Evolutionary conservation across 2,113 vertebrate species (phyloP), one percentile per base, ranked within the genome.

Genomic region (Spheniscus mendiculus): DNA sequence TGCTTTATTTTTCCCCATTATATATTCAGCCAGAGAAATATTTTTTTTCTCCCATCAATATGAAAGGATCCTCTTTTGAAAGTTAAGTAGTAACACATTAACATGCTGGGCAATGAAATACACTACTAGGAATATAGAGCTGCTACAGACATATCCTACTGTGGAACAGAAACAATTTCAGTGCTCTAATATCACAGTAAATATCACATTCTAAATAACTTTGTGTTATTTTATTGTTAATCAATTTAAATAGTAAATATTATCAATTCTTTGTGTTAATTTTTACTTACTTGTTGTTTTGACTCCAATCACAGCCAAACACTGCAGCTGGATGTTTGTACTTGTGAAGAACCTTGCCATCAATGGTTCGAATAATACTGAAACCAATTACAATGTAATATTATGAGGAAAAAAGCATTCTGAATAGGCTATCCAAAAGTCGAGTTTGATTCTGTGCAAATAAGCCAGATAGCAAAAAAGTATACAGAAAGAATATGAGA

Each of bases 231-330:
- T 63, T 86, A 52, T 27, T 21, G 11, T 9, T 26, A 74, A 83
- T 38, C 71, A n/a, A 82, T 79, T 90, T 76, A 50, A 73, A 84
- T 20, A 69, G 29, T 17, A 96, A 80, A 61, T 52, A 44, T 19
- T 38, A 61, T 62, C 27, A 74, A 13, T 86, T 87, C 34, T 70
- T 90, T 56, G 23, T 13, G 10, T 66, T 47, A 59, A 59, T 74
- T 61, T 80, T 83, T 59, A 97, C 99, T 98, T 97, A 99, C 99
- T 99, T 99, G 98, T 99, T 99, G 93, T 99, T 99, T 96, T 99
- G 99, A 96, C 99, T 99, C 99, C 99, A 99, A 36, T 99, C 99
- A 97, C 99, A 99, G 38, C 99, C 99, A 89, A 99, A 99, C 38
- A 99, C 99, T 12, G 99, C 98, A 70, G 99, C 99, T 30, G 99